Conservation (phyloP, 2,888 invertebrate species). For the Chymomyza procnemis region DNA sequence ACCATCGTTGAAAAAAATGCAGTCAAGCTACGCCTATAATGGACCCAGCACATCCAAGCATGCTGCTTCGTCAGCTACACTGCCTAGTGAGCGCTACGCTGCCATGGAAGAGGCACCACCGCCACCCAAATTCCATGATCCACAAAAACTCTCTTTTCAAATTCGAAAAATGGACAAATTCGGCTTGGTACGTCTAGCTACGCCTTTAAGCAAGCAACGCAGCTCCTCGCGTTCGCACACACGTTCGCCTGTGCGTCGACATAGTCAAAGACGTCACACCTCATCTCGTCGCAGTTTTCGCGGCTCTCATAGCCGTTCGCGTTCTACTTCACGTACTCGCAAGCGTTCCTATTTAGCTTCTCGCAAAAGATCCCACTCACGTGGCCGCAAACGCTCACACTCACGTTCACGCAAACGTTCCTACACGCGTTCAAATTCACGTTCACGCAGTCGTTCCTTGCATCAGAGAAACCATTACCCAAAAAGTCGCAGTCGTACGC, state of each 20-base stretch:
- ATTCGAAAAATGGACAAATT: slow-evolving; percentile 84
- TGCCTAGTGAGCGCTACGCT: not conserved
- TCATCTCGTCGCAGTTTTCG: slow-evolving; percentile 62
- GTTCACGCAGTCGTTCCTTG: slow-evolving; percentile 6
- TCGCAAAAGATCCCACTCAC: slow-evolving; percentile 74
- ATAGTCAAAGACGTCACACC: not conserved
- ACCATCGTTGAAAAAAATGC: slow-evolving; percentile 35
- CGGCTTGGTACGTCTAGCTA: slow-evolving; percentile 84
- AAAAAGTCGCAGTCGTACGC: slow-evolving; percentile 77
- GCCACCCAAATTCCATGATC: slow-evolving; percentile 34
- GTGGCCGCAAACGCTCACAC: slow-evolving; percentile 35
- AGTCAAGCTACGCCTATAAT: slow-evolving; percentile 23
- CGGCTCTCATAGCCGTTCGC: slow-evolving; percentile 49
- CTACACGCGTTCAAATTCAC: not conserved
- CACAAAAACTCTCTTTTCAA: slow-evolving; percentile 73
- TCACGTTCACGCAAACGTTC: not conserved
- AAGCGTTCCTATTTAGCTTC: not conserved
- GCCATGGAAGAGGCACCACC: slow-evolving; percentile 29
- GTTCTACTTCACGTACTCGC: slow-evolving; percentile 76
- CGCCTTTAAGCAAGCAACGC: slow-evolving; percentile 78
- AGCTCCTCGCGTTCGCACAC: slow-evolving; percentile 38
- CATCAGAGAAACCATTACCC: not conserved
- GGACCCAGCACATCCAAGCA: slow-evolving; percentile 60
- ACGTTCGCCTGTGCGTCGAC: slow-evolving; percentile 37
- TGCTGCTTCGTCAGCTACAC: slow-evolving; percentile 37